Percentiles rank a stretch among this genome's conserved stretches.
Conservation (phyloP, 2,113 vertebrate species). For the Salminus brasiliensis region DNA sequence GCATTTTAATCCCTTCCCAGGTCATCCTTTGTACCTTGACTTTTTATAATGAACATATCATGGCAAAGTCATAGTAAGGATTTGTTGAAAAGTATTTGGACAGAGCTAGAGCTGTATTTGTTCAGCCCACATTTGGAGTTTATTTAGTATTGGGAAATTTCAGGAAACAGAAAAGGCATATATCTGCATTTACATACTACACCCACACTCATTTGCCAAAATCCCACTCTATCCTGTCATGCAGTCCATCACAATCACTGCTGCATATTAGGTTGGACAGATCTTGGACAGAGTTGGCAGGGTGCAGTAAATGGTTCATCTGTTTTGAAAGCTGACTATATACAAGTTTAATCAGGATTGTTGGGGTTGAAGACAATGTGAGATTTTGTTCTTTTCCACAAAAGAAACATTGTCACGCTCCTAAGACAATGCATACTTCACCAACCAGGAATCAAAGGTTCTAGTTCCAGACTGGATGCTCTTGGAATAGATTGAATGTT, state of each 20-base stretch:
- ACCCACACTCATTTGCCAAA: background rate
- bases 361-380: background rate
- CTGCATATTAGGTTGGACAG: background rate
- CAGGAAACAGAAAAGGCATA: background rate
- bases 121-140: background rate
- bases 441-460: background rate
- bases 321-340: background rate
- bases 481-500: background rate
- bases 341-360: background rate
- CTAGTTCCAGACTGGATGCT: background rate
- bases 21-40: too few species aligned
- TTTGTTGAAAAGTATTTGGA: background rate
- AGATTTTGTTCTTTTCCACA: background rate
- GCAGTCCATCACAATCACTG: background rate
- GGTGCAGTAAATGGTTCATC: background rate
- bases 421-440: background rate
- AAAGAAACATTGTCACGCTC: background rate
- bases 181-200: background rate
- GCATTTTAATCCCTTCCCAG: too few species aligned
- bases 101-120: background rate
- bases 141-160: background rate
- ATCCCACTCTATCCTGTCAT: background rate
- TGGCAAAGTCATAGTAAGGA: background rate
- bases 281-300: background rate
- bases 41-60: background rate